Conservation (phyloP, 2,888 invertebrate species). For the Brachypterus glaber region DNA sequence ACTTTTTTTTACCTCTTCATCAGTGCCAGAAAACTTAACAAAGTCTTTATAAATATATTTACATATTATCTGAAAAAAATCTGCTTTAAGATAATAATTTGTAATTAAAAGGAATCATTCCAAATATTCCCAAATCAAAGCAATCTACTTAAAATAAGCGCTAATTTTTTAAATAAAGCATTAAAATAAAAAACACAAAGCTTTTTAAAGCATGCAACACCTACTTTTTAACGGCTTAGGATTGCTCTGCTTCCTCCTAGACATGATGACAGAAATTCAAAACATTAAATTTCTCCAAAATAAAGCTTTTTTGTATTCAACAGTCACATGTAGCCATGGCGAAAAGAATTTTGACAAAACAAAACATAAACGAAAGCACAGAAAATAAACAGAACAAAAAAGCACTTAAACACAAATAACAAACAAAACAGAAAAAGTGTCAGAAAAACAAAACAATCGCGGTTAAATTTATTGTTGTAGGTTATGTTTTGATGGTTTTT, state of each 20-base stretch:
- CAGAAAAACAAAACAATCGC: conserved; percentile 8
- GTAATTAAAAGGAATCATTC: no score
- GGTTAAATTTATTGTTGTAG: not conserved
- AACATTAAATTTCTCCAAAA: no score
- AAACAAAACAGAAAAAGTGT: conserved; percentile 17
- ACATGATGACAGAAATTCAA: conserved; percentile 51
- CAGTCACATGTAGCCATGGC: conserved; percentile 15
- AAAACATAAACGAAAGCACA: conserved; percentile 16
- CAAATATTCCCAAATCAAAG: no score
- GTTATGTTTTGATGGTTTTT: conserved; percentile 13
- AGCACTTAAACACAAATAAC: conserved; percentile 23
- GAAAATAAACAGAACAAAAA: conserved; percentile 23
- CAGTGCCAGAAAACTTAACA: no score
- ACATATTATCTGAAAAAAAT: no score
- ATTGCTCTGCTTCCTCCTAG: conserved; percentile 91
- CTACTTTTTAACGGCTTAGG: conserved; percentile 93
- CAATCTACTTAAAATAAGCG: no score
- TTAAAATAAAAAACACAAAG: not conserved
- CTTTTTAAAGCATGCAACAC: conserved; percentile 40
- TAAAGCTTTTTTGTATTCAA: no score
- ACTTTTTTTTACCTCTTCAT: no score
- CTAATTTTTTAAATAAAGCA: not conserved
- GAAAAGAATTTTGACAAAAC: conserved; percentile 16
- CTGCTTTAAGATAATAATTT: no score
- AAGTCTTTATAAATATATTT: no score